Base-by-base conservation (phyloP, 1,140 invertebrate genomes). In the Triops cancriformis region DNA sequence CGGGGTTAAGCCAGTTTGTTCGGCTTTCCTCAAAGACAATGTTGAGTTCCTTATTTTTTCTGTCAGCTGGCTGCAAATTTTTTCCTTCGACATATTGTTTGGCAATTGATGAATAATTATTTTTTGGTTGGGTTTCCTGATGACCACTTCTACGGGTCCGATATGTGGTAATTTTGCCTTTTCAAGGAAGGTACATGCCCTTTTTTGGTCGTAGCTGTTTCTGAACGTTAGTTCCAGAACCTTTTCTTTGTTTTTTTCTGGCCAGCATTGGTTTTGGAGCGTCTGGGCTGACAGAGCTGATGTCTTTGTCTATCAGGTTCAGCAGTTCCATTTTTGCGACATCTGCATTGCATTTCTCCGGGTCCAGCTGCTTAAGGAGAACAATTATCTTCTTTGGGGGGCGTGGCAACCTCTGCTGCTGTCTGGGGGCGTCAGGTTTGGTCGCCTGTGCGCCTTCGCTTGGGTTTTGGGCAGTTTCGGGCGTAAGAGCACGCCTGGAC, bases 21-120 rank as follows among this genome's bases (percentile, higher is more conserved):
- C 28, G 2, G 28, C n/a, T 31, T 18, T 26, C n/a, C 12, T 37
- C 74, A 5, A 26, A n/a, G n/a, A 1, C 11, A 18, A 75, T 75
- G 1, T 75, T 75, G 74, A 75, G n/a, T 10, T 75, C 28, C n/a
- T 23, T n/a, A 1, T 75, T 2, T 37, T 75, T 26, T 75, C 74
- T 11, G 26, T 23, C 10, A 75, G 28, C 18, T 75, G 74, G 1
- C n/a, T 7, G 42, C n/a, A 31, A 31, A 75, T 31, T 28, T 31
- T 27, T 31, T 42, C 74, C n/a, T 10, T 18, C 11, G 26, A 26
- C 28, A 27, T 10, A n/a, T 73, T n/a, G 10, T 31, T 26, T 10
- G 74, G 74, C 11, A 75, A 27, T 37, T 31, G 74, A 27, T 75
- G 74, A n/a, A 75, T 31, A 9, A 75, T 45, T 45, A 45, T 18